phyloP scores from a whole-genome alignment of 2,113 vertebrate genomes.

The Cyphomyrus discorhynchus region DNA sequence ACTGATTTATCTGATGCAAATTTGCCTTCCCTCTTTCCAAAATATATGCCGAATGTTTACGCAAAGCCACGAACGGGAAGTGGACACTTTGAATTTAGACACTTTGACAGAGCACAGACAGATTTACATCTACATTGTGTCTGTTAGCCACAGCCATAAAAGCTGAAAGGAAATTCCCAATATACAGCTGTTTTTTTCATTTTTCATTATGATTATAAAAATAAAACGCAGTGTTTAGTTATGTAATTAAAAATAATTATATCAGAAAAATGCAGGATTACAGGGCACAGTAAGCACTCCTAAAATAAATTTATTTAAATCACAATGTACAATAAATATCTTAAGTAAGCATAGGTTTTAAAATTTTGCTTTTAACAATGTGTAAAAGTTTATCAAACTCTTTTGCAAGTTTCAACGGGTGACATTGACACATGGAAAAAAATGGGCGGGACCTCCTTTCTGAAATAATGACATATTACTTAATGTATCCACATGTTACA shows the following conservation, averaged over 20 bases:
- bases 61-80: not conserved
- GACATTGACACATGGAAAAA: not conserved
- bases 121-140: not conserved
- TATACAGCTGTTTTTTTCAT: not conserved
- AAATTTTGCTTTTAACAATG: not conserved
- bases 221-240: not conserved
- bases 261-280: not conserved
- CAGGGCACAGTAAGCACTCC: not conserved
- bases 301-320: not conserved
- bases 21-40: not conserved
- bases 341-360: not conserved
- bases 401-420: not conserved
- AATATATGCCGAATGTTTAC: not conserved
- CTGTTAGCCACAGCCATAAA: not conserved
- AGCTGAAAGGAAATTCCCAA: not conserved
- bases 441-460: constrained; percentile 37
- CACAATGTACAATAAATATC: not conserved
- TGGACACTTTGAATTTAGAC: not conserved
- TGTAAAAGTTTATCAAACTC: not conserved
- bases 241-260: not conserved
- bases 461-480: constrained; percentile 47
- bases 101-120: not conserved
- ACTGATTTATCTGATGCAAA: not conserved
- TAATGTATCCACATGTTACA: constrained; percentile 53
- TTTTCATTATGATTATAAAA: not conserved